A percentile compares a stretch with the other conserved stretches of the same genome.
Evolutionary conservation across 92 coral and sea anemone genomes (phyloP).

Genomic region (Parazoanthus atlanticus): DNA sequence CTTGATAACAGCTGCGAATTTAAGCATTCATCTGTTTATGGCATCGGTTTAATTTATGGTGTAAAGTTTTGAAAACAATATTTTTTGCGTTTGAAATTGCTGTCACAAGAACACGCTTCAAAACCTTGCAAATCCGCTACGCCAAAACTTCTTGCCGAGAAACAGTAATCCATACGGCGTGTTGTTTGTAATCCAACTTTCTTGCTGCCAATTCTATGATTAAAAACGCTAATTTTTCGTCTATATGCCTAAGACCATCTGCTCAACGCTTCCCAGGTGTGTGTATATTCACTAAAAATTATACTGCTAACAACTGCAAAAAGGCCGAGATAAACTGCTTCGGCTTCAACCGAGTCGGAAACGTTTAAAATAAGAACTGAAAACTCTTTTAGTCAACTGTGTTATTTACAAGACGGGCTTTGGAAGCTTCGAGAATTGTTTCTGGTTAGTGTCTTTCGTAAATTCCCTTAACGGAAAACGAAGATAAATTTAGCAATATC

Average conservation of each 20-base stretch:
- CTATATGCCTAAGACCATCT: conserved; percentile 66
- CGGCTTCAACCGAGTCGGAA: conserved; percentile 3
- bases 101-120: conserved; percentile 1
- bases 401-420: not conserved
- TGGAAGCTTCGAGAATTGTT: conserved; percentile 23
- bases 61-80: conserved; percentile 47
- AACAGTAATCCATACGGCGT: conserved; percentile 21
- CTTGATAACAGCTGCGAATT: conserved; percentile 83
- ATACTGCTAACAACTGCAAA: conserved; percentile 49
- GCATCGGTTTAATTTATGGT: conserved; percentile 94
- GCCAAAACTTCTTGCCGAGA: not conserved
- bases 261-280: conserved; percentile 84
- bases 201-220: conserved; percentile 32
- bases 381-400: not conserved
- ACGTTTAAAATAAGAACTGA: not conserved
- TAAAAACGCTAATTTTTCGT: conserved; percentile 43
- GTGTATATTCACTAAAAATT: conserved; percentile 68
- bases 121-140: conserved; percentile 4
- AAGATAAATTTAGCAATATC: conserved; percentile 38
- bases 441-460: conserved; percentile 37
- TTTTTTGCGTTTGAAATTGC: conserved; percentile 28
- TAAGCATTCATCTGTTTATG: conserved; percentile 84
- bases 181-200: conserved; percentile 25
- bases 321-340: conserved; percentile 36
- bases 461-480: conserved; percentile 28